Evolutionary conservation across 2,113 vertebrate genomes (phyloP), one percentile per base, ranked within the genome.

Genomic region (Pomatorhinus ruficollis): DNA sequence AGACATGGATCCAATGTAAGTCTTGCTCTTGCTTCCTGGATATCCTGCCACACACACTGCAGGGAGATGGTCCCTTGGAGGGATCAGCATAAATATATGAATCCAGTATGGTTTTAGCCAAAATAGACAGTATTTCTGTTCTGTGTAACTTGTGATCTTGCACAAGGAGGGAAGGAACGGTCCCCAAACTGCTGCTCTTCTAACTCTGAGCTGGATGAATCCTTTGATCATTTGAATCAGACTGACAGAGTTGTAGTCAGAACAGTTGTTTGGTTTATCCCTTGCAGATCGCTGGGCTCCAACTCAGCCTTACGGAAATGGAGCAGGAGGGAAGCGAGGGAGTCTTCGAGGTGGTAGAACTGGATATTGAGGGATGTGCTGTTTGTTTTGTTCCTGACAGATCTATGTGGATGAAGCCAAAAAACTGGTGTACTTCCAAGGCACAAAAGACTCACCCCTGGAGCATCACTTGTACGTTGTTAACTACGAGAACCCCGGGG

Each of bases 381-480:
- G 9, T 93, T 57, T 82, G 63, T 64, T 82, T 94, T 60, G 78
- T 3, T 95, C 90, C 93, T 97, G 77, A 30, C 97, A 98, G 98
- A 98, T 98, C 92, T 98, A 97, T 49, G 98, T 98, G 59, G 98
- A 98, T 91, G 98, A 98, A 96, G 97, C 96, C 63, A 98, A 98
- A 85, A 98, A 98, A 13, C 90, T 98, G 95, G 98, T 98, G 54
- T 98, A 98, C 91, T 98, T 98, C 60, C 98, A 98, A 97, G 98
- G 98, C 93, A 98, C 98, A 28, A 98, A 98, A 88, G 98, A 98
- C 80, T 98, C 98, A 0, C 98, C 98, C 65, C 95, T 98, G 80
- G 98, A 98, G 63, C 98, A 98, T 87, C 98, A 98, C 92, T 79
- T 98, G 81, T 98, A 98, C 0, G 98, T 98, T 39, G 98, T 97